These are phyloP conservation scores for Tachysurus fulvidraco DNA, from an alignment of 2,113 vertebrate genomes.

Conservation along the genomic window DNA sequence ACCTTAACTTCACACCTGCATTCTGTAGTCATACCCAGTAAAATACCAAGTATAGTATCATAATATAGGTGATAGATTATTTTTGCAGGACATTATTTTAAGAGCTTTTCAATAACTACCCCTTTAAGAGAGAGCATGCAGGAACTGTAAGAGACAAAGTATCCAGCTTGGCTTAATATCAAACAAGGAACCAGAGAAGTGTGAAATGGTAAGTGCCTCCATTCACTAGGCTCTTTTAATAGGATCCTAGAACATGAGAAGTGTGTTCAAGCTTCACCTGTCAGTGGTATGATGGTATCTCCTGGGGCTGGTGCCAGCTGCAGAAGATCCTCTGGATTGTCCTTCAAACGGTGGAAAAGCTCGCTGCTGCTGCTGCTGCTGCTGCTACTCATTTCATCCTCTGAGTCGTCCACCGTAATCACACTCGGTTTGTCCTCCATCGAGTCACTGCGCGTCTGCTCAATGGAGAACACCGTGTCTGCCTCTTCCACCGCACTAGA, in stretches of 20 bases:
- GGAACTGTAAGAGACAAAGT: background rate
- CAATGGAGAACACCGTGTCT: constrained; percentile 77
- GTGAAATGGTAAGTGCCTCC: background rate
- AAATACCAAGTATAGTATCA: background rate
- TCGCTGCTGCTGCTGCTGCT: background rate
- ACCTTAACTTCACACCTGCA: background rate
- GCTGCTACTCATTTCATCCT: constrained; percentile 20
- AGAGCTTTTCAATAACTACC: background rate
- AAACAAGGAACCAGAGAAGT: background rate
- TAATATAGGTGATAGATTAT: too few species aligned
- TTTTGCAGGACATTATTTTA: background rate
- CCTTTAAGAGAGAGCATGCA: background rate
- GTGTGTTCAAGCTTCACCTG: constrained; percentile 38
- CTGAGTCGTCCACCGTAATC: background rate
- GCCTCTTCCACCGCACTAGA: constrained; percentile 80
- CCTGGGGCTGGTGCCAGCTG: constrained; percentile 53
- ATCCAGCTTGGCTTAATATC: background rate
- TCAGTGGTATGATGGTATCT: constrained; percentile 59
- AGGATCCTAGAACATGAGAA: background rate
- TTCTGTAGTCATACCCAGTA: background rate
- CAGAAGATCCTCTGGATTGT: constrained; percentile 61
- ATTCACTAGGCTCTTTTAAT: background rate
- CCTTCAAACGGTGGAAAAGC: constrained; percentile 59
- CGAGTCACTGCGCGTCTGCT: constrained; percentile 68
- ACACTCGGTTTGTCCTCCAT: constrained; percentile 11